Evolutionary conservation across 1,140 invertebrate genomes (phyloP).

Genomic region (Drosophila santomea): DNA sequence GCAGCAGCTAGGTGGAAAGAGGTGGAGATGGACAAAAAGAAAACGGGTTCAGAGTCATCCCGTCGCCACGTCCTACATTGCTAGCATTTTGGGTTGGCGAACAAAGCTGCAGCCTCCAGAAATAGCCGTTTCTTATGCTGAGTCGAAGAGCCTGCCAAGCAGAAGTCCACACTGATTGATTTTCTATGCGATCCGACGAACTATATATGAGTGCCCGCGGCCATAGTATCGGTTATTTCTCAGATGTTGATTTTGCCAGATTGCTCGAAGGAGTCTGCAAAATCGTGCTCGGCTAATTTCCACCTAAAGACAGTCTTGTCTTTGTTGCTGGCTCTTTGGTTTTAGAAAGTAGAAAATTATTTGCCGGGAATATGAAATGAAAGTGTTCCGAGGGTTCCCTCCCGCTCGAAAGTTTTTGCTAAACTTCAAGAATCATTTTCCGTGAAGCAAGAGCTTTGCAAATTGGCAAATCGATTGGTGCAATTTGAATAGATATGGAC

Average conservation of each 20-base stretch:
- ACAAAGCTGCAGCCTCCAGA: slow-evolving; percentile 29
- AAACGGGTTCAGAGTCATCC: slow-evolving; percentile 70
- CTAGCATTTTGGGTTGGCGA: slow-evolving; percentile 68
- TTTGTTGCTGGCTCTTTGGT: slow-evolving; percentile 46
- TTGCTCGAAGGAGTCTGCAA: neutral
- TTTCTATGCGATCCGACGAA: slow-evolving; percentile 47
- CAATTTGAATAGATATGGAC: slow-evolving; percentile 42
- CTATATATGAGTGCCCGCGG: slow-evolving; percentile 23
- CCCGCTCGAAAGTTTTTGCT: slow-evolving; percentile 14
- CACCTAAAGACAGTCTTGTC: slow-evolving; percentile 50
- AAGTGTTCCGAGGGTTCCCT: slow-evolving; percentile 57
- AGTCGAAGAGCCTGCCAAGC: slow-evolving; percentile 44
- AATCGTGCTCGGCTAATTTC: slow-evolving; percentile 79
- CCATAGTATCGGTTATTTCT: slow-evolving; percentile 55
- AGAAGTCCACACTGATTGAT: slow-evolving; percentile 71
- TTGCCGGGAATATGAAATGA: slow-evolving; percentile 66
- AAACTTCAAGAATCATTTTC: neutral
- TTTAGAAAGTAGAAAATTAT: slow-evolving; percentile 74
- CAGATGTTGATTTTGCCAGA: slow-evolving; percentile 27
- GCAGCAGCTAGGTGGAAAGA: slow-evolving; percentile 55
- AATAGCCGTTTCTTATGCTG: slow-evolving; percentile 32
- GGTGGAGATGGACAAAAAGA: slow-evolving; percentile 54
- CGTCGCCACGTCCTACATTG: slow-evolving; percentile 68
- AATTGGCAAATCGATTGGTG: slow-evolving; percentile 47
- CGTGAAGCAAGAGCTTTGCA: slow-evolving; percentile 39